Percentiles rank a stretch among this genome's conserved stretches.
These are phyloP conservation scores for Malthinus seriepunctatus DNA, from an alignment of 2,888 invertebrate genomes.

Conservation along the genomic window DNA sequence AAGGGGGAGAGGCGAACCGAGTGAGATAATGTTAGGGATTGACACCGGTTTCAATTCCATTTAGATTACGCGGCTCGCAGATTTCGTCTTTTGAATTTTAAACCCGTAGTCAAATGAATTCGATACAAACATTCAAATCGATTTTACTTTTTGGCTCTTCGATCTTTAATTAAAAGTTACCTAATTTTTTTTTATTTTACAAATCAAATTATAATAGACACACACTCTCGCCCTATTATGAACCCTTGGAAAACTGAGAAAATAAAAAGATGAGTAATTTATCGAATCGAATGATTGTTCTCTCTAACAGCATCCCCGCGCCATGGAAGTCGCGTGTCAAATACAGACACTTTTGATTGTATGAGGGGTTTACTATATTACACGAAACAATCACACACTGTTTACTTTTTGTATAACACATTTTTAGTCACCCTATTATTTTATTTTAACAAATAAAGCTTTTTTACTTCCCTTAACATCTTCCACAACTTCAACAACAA, in stretches of 20 bases:
- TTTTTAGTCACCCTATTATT: constrained; percentile 25
- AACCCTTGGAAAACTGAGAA: constrained; percentile 22
- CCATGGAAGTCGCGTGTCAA: constrained; percentile 40
- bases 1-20: constrained; percentile 44
- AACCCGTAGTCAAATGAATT: constrained; percentile 46
- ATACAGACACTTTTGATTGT: constrained; percentile 39
- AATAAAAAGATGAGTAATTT: constrained; percentile 38
- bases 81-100: constrained; percentile 49
- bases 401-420: constrained; percentile 36
- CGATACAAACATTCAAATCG: constrained; percentile 36
- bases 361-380: constrained; percentile 37
- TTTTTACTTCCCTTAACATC: constrained; percentile 26
- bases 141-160: constrained; percentile 26
- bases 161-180: constrained; percentile 30
- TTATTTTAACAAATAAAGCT: constrained; percentile 7
- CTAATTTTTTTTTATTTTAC: too few relatives aligned
- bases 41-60: constrained; percentile 55
- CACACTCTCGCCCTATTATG: constrained; percentile 21
- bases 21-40: constrained; percentile 49
- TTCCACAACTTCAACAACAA: too few relatives aligned
- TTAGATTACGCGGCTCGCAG: constrained; percentile 51
- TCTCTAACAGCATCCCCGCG: constrained; percentile 32
- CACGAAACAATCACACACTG: constrained; percentile 40
- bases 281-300: constrained; percentile 32
- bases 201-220: too few relatives aligned